Percentiles rank a stretch among this genome's conserved stretches.
phyloP scores from a whole-genome alignment of 2,797 vertebrate species.

The Sardinella longiceps region DNA sequence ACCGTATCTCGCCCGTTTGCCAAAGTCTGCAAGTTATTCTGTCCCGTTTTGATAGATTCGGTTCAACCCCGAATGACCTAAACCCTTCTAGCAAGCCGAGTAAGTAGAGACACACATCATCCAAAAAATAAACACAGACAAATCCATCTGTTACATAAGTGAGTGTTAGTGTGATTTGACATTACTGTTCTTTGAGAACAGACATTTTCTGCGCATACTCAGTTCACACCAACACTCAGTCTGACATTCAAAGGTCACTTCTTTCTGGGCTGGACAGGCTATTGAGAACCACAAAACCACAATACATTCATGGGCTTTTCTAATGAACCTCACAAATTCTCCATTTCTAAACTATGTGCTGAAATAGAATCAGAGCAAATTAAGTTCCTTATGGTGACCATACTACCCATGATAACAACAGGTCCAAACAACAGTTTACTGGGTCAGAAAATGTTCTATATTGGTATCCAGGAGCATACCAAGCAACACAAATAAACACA shows the following conservation, averaged over 20 bases:
- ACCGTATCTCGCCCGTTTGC: background rate
- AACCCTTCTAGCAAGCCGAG: background rate
- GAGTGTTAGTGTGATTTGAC: background rate
- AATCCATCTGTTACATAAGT: background rate
- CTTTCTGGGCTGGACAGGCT: background rate
- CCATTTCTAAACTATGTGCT: background rate
- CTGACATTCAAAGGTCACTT: background rate
- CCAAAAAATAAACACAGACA: slow-evolving; percentile 13
- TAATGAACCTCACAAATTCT: background rate
- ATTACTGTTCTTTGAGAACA: background rate
- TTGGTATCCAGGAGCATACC: background rate
- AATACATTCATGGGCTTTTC: background rate
- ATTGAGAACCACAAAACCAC: background rate
- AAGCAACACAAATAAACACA: background rate
- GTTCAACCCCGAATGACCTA: background rate
- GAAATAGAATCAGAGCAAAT: background rate
- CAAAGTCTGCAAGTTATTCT: slow-evolving; percentile 9
- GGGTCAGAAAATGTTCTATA: background rate
- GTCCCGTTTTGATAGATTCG: slow-evolving; percentile 6
- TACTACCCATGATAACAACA: too few relatives aligned
- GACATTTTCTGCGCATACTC: background rate
- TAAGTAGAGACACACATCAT: background rate
- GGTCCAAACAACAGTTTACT: background rate
- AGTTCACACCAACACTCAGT: background rate
- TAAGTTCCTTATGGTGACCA: background rate